phyloP scores from a whole-genome alignment of 2,888 invertebrate genomes.

The Mantis religiosa region DNA sequence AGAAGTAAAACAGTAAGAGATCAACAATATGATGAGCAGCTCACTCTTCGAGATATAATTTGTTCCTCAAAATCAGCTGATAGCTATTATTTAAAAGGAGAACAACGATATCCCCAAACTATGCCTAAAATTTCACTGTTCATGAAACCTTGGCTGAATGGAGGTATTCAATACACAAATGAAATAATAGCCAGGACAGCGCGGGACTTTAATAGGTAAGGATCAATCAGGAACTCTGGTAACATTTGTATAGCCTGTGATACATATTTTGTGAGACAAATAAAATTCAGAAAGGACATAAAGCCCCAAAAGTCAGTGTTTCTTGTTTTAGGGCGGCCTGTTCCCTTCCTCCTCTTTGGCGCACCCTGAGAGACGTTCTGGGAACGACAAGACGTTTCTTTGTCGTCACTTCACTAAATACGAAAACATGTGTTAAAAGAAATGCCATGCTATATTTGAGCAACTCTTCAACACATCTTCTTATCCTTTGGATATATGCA shows the following conservation, averaged over 20 bases:
- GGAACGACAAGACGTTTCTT: conserved; percentile 15
- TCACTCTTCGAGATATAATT: no score
- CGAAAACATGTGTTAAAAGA: neutral
- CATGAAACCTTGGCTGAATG: neutral
- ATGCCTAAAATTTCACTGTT: neutral
- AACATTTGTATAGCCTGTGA: neutral
- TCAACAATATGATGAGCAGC: no score
- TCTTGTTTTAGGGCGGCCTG: conserved; percentile 18
- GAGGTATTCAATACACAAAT: neutral
- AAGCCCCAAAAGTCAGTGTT: neutral
- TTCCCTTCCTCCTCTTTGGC: conserved; percentile 19
- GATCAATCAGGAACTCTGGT: neutral
- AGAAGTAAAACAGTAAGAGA: no score
- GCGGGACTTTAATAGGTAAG: conserved; percentile 11
- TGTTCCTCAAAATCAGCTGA: no score
- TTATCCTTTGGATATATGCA: no score
- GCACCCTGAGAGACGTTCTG: neutral
- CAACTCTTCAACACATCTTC: no score
- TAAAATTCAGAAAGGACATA: neutral
- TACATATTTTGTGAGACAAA: neutral
- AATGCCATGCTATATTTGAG: no score
- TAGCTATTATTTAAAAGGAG: no score
- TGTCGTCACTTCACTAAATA: neutral
- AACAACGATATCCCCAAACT: neutral
- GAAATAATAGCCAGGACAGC: neutral